Evolutionary conservation across 2,888 invertebrate genomes (phyloP).

Genomic region (Eupelmus urozonus): DNA sequence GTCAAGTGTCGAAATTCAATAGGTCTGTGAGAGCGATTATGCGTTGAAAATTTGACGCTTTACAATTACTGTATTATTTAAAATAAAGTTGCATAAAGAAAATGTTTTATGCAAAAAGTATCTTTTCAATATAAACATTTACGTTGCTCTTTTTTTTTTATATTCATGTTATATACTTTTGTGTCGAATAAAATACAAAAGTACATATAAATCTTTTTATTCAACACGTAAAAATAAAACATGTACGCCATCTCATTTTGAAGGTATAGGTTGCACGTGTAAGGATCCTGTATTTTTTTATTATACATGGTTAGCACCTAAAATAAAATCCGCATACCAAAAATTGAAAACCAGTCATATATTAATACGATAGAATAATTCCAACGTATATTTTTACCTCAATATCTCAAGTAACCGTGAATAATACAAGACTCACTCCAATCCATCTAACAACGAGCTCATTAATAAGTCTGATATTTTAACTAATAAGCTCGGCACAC

Average conservation of each 20-base stretch:
- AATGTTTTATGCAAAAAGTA: no score
- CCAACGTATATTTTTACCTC: no score
- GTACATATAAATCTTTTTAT: background rate
- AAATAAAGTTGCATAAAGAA: no score
- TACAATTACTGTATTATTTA: background rate
- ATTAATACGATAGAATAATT: no score
- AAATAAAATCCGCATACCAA: background rate
- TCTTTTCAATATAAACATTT: no score
- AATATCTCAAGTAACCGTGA: no score
- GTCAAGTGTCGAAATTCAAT: conserved; percentile 12
- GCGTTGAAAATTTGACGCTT: background rate
- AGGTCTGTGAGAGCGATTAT: background rate
- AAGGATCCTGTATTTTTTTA: conserved; percentile 7
- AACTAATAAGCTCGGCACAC: no score
- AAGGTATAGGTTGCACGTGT: background rate
- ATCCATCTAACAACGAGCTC: no score
- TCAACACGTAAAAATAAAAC: conserved; percentile 2
- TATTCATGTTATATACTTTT: background rate
- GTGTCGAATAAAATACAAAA: background rate
- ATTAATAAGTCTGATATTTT: no score
- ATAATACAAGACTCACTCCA: no score
- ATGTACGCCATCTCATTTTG: background rate
- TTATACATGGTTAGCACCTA: background rate
- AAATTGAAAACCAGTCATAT: no score
- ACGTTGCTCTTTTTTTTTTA: background rate